A percentile compares a stretch with the other conserved stretches of the same genome.
Evolutionary conservation across 2,113 vertebrate species (phyloP).

Genomic region (Numida meleagris): DNA sequence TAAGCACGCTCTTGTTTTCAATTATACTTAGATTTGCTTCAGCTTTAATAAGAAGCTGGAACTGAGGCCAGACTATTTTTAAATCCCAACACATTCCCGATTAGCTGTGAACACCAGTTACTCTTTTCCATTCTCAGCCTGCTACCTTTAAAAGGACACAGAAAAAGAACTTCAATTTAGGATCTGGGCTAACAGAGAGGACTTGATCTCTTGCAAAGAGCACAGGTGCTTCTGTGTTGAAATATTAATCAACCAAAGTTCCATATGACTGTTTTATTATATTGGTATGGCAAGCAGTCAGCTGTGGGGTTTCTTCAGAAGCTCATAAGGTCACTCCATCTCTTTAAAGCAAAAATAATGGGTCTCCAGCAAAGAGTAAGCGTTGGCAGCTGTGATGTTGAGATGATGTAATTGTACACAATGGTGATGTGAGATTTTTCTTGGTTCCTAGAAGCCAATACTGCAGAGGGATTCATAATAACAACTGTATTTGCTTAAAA

Average conservation of each 20-base stretch:
- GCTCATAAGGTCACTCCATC: constrained; percentile 34
- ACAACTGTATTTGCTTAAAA: constrained; percentile 36
- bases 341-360: constrained; percentile 39
- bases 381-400: constrained; percentile 51
- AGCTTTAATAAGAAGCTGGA: not conserved
- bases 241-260: constrained; percentile 15
- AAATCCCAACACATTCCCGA: not conserved
- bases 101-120: not conserved
- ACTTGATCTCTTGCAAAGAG: not conserved
- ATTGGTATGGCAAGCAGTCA: constrained; percentile 1
- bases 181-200: not conserved
- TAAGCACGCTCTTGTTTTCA: not conserved
- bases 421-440: constrained; percentile 58
- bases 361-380: constrained; percentile 18
- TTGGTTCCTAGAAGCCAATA: constrained; percentile 63
- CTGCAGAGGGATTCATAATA: constrained; percentile 32
- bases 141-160: not conserved
- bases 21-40: constrained; percentile 7
- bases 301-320: constrained; percentile 46
- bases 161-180: not conserved
- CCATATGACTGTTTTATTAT: constrained; percentile 12
- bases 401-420: constrained; percentile 63
- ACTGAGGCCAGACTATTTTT: not conserved
- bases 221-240: constrained; percentile 45
- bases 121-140: constrained; percentile 11